phyloP scores from a whole-genome alignment of 2,113 vertebrate species.

The Rissa tridactyla region DNA sequence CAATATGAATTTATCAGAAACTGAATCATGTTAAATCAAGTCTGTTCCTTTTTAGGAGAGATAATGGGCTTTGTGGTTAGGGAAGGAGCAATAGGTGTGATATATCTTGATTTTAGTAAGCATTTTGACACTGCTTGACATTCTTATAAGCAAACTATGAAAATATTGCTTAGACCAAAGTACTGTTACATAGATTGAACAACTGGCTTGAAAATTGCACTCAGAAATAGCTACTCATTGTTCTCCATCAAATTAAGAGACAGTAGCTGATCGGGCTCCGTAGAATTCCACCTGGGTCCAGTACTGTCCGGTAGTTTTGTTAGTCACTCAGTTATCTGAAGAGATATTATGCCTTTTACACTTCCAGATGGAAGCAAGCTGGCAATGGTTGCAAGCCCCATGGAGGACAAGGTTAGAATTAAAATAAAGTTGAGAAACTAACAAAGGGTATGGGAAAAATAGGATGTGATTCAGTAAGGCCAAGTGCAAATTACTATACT shows the following conservation, averaged over 20 bases:
- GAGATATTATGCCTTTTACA: background rate
- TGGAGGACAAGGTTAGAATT: background rate
- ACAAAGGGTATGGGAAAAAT: background rate
- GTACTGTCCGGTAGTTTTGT: background rate
- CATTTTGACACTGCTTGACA: background rate
- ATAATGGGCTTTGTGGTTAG: background rate
- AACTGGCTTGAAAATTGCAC: background rate
- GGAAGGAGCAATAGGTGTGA: background rate
- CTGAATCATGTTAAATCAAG: background rate
- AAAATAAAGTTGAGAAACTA: background rate
- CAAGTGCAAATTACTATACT: background rate
- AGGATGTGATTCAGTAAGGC: background rate
- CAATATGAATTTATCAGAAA: background rate
- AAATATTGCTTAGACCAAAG: background rate
- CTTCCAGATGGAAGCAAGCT: background rate
- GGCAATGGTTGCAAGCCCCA: background rate
- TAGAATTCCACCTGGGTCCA: background rate
- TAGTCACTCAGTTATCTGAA: background rate
- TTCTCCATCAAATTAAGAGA: background rate
- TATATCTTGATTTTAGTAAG: background rate
- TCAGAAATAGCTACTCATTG: background rate
- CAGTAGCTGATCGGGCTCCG: accelerated
- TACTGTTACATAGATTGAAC: background rate
- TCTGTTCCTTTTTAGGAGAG: background rate
- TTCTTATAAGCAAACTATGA: background rate